Percentiles rank a stretch among this genome's conserved stretches.
Evolutionary conservation across 2,113 vertebrate species (phyloP).

Genomic region (Acanthochromis polyacanthus): DNA sequence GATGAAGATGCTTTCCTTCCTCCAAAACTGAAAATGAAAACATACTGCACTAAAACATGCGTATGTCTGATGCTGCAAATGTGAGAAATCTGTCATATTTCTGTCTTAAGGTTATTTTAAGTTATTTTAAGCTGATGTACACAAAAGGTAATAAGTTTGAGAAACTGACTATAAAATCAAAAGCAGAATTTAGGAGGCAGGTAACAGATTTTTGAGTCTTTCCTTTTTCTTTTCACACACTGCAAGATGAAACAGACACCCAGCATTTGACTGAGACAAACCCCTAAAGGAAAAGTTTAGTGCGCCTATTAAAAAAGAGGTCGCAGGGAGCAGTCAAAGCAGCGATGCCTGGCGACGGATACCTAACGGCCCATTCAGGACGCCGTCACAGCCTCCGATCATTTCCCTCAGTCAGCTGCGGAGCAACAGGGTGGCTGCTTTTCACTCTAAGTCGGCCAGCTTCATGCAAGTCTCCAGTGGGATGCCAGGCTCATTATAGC

Average conservation of each 20-base stretch:
- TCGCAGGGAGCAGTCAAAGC: conserved; percentile 12
- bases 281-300: background rate
- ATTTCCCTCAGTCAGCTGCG: conserved; percentile 50
- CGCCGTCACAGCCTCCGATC: conserved; percentile 31
- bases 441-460: conserved; percentile 35
- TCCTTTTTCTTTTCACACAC: too few species aligned
- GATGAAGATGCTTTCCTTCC: too few species aligned
- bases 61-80: too few species aligned
- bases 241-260: too few species aligned
- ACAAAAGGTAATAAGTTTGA: too few species aligned
- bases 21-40: background rate
- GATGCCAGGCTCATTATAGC: conserved; percentile 65
- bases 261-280: too few species aligned
- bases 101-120: too few species aligned
- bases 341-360: conserved; percentile 22
- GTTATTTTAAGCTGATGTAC: too few species aligned
- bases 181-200: too few species aligned
- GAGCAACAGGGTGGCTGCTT: conserved; percentile 47
- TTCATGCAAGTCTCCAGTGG: conserved; percentile 46
- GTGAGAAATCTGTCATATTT: too few species aligned
- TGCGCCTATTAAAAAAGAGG: conserved; percentile 8
- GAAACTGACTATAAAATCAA: too few species aligned
- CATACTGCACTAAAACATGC: background rate
- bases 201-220: too few species aligned
- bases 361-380: conserved; percentile 48